A percentile compares a stretch with the other conserved stretches of the same genome.
Conservation (phyloP, 2,888 invertebrate species). For the Stenodera caucasica region DNA sequence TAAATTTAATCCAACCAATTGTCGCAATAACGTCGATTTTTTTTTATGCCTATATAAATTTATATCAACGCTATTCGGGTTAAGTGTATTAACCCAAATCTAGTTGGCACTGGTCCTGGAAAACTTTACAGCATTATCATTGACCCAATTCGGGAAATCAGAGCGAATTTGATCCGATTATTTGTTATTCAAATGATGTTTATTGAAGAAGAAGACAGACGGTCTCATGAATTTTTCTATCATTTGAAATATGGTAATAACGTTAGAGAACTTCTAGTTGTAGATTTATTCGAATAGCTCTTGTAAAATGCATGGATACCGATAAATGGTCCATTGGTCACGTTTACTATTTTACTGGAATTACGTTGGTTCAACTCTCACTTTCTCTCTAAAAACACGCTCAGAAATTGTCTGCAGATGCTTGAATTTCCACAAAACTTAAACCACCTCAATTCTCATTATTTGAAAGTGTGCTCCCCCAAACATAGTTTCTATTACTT, state of each 20-base stretch:
- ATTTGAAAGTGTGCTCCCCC: neutral
- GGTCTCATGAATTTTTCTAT: neutral
- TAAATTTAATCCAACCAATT: too few species aligned
- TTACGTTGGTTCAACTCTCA: neutral
- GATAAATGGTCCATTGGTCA: constrained; percentile 1
- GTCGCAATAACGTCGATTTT: too few species aligned
- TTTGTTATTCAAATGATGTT: too few species aligned
- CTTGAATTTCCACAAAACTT: neutral
- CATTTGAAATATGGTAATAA: neutral
- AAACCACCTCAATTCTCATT: neutral
- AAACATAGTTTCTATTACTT: neutral
- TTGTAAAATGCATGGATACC: neutral
- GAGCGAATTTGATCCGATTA: too few species aligned
- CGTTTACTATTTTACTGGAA: neutral
- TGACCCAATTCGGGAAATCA: neutral
- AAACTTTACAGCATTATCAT: neutral
- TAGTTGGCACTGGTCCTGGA: neutral
- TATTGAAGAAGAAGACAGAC: too few species aligned
- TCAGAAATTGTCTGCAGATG: neutral
- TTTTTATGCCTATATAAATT: too few species aligned
- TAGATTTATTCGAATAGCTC: neutral
- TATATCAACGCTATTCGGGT: too few species aligned
- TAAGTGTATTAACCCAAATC: neutral
- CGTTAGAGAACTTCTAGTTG: too few species aligned
- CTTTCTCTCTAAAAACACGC: neutral